Evolutionary conservation across 2,888 invertebrate species (phyloP).

Genomic region (Helobdella robusta): DNA sequence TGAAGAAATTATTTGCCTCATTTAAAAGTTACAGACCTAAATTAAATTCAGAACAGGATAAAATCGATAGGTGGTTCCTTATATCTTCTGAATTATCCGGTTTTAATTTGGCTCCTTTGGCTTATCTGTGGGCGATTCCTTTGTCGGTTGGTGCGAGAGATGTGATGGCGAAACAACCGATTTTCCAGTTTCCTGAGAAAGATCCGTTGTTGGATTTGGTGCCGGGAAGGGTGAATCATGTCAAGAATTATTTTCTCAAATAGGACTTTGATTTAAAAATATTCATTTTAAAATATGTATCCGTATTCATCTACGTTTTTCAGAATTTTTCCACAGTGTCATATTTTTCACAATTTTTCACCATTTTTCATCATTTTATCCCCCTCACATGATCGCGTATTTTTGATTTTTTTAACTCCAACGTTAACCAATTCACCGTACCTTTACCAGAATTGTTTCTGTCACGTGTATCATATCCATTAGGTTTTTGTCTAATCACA

Average conservation of each 20-base stretch:
- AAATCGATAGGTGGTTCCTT: conserved; percentile 36
- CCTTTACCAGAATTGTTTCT: too few species aligned
- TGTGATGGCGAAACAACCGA: conserved; percentile 21
- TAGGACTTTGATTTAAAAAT: too few species aligned
- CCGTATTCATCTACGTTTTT: too few species aligned
- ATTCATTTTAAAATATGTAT: too few species aligned
- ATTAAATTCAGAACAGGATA: conserved; percentile 31
- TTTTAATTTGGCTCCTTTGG: conserved; percentile 34
- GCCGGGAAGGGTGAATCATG: conserved; percentile 23
- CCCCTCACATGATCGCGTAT: too few species aligned
- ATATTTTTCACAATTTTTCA: too few species aligned
- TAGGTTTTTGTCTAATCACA: too few species aligned
- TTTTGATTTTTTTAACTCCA: too few species aligned
- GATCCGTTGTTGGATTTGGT: conserved; percentile 31
- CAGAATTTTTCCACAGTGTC: too few species aligned
- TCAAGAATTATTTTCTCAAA: conserved; percentile 12
- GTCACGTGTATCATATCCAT: too few species aligned
- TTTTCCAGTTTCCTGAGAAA: conserved; percentile 28
- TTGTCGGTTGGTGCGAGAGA: conserved; percentile 13
- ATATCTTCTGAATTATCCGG: conserved; percentile 32
- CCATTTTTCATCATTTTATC: too few species aligned
- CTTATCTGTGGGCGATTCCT: conserved; percentile 36
- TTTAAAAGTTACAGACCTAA: conserved; percentile 10
- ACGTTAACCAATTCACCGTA: too few species aligned
- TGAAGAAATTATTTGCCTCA: conserved; percentile 32